Percentiles rank a stretch among this genome's conserved stretches.
Evolutionary conservation across 2,888 invertebrate species (phyloP).

Genomic region (Thyatira batis): DNA sequence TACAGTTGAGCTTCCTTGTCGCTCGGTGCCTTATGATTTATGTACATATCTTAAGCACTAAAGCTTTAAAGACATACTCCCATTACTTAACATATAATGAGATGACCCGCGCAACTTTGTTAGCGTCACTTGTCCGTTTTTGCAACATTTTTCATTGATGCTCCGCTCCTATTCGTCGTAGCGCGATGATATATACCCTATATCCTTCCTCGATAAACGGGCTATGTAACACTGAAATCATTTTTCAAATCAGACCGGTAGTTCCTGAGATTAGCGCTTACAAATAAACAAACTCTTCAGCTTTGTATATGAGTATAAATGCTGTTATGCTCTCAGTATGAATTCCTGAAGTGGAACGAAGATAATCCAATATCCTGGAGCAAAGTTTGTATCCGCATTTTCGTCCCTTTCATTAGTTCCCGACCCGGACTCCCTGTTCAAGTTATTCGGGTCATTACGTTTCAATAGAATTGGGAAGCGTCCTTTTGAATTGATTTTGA

Average conservation of each 20-base stretch:
- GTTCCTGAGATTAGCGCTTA: no score
- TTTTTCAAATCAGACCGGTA: no score
- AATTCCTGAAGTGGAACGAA: constrained; percentile 16
- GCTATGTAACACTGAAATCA: no score
- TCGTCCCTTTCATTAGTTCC: constrained; percentile 38
- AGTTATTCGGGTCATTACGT: constrained; percentile 51
- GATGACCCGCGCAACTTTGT: no score
- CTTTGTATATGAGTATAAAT: no score
- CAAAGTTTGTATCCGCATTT: constrained; percentile 19
- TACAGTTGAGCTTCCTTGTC: background rate
- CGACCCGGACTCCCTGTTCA: constrained; percentile 32
- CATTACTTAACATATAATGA: background rate
- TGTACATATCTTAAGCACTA: background rate
- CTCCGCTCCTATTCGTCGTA: no score
- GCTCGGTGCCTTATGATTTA: background rate
- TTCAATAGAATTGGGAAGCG: constrained; percentile 43
- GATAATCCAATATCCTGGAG: constrained; percentile 16
- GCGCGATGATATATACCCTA: no score
- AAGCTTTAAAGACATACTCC: background rate
- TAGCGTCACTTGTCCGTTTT: no score
- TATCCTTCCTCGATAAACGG: no score
- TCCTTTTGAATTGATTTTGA: constrained; percentile 9
- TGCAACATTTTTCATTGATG: no score
- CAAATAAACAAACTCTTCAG: no score
- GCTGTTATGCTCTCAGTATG: background rate